Percentiles rank a stretch among this genome's conserved stretches.
These are phyloP conservation scores for Tanypteryx hageni DNA, from an alignment of 2,888 invertebrate genomes.

Conservation along the genomic window DNA sequence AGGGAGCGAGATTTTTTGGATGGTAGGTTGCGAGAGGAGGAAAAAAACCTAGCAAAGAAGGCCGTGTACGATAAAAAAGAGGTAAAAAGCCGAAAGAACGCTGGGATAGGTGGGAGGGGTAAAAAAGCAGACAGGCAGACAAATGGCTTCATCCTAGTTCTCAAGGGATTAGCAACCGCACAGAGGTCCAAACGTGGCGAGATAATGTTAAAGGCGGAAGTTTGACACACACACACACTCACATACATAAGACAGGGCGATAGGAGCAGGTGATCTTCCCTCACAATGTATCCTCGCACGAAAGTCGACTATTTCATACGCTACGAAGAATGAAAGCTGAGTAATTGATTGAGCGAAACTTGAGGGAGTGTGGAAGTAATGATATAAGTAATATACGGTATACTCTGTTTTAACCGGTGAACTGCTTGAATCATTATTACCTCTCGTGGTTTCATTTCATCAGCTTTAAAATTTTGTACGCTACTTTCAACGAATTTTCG, in stretches of 20 bases:
- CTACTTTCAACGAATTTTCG: no score
- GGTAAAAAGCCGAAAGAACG: background rate
- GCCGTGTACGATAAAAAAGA: background rate
- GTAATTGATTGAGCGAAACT: background rate
- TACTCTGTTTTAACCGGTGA: no score
- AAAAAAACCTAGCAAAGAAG: background rate
- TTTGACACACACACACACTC: background rate
- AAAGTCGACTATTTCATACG: no score
- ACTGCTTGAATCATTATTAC: no score
- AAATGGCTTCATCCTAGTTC: constrained; percentile 7
- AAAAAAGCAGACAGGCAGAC: background rate
- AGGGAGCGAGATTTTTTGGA: background rate
- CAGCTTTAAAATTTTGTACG: no score
- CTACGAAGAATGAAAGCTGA: background rate
- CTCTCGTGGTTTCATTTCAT: no score
- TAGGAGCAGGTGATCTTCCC: background rate
- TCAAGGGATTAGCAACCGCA: constrained; percentile 9
- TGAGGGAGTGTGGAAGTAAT: background rate
- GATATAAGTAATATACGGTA: no score
- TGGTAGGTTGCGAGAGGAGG: background rate
- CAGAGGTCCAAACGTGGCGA: background rate
- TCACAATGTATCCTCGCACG: background rate
- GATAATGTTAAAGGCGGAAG: background rate
- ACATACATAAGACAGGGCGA: no score
- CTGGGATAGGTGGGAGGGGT: background rate